Evolutionary conservation across 1,140 invertebrate genomes (phyloP).

Genomic region (Scaptomyza graminum): DNA sequence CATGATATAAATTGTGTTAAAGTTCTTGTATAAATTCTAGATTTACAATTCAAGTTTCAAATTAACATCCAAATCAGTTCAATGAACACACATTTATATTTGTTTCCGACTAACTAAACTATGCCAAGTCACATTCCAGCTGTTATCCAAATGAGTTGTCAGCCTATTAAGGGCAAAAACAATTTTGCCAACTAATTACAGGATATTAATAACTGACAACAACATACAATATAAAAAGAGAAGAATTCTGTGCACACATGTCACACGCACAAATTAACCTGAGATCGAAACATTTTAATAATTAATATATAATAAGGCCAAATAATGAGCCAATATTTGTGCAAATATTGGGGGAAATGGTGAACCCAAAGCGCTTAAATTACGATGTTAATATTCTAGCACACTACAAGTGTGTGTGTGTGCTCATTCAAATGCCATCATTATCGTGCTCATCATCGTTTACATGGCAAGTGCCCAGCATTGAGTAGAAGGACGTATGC

Average conservation of each 20-base stretch:
- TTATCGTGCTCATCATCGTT: conserved; percentile 79
- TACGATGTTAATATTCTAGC: conserved; percentile 37
- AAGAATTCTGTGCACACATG: conserved; percentile 14
- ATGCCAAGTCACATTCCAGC: no score
- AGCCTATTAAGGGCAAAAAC: conserved; percentile 22
- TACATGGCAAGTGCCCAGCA: conserved; percentile 65
- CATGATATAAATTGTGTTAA: no score
- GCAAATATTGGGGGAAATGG: conserved; percentile 62
- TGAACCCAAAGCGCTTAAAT: conserved; percentile 39
- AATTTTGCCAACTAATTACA: conserved; percentile 30
- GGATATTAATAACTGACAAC: conserved; percentile 43
- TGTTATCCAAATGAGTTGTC: conserved; percentile 13
- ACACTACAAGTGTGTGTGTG: conserved; percentile 29
- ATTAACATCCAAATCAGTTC: no score
- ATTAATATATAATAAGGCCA: conserved; percentile 70
- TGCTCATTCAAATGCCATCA: conserved; percentile 74
- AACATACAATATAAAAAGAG: neutral
- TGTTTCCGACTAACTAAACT: no score
- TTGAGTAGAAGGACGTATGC: conserved; percentile 53
- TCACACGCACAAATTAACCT: conserved; percentile 9
- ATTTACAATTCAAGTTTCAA: no score
- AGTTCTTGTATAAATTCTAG: no score
- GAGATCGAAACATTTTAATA: conserved; percentile 45
- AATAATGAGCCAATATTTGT: conserved; percentile 77
- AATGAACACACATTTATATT: no score